phyloP scores from a whole-genome alignment of 2,113 vertebrate species.

The Pan paniscus region DNA sequence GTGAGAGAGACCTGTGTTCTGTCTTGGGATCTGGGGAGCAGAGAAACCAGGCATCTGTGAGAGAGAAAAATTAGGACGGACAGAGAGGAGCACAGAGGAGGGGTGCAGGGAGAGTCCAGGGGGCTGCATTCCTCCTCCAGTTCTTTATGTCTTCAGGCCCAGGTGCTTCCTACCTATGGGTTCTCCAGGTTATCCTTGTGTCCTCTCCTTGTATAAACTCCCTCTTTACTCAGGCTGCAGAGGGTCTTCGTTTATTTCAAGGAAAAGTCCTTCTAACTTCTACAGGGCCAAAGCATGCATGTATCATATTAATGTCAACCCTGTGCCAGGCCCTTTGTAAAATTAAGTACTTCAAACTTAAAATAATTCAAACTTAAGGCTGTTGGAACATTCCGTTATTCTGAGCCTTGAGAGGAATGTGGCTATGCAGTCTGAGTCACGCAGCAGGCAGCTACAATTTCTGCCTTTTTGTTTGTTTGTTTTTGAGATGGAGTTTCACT shows the following conservation, averaged over 20 bases:
- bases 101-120: neutral
- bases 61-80: neutral
- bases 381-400: too few species aligned
- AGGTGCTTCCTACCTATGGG: rapidly evolving
- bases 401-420: too few species aligned
- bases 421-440: too few species aligned
- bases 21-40: neutral
- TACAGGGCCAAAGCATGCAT: neutral
- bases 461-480: too few species aligned
- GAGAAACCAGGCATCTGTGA: neutral
- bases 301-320: neutral
- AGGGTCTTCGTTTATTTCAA: neutral
- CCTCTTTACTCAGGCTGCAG: neutral
- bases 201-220: too few species aligned
- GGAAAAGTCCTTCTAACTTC: neutral
- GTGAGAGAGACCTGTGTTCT: neutral
- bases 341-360: too few species aligned
- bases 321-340: neutral
- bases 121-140: too few species aligned
- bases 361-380: too few species aligned
- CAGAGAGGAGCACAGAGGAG: neutral
- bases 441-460: too few species aligned
- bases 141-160: neutral
- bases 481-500: too few species aligned
- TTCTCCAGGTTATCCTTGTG: neutral